Evolutionary conservation across 1,140 invertebrate species (phyloP), one percentile per base, ranked within the genome.

Genomic region (Stenopsyche tienmushanensis): DNA sequence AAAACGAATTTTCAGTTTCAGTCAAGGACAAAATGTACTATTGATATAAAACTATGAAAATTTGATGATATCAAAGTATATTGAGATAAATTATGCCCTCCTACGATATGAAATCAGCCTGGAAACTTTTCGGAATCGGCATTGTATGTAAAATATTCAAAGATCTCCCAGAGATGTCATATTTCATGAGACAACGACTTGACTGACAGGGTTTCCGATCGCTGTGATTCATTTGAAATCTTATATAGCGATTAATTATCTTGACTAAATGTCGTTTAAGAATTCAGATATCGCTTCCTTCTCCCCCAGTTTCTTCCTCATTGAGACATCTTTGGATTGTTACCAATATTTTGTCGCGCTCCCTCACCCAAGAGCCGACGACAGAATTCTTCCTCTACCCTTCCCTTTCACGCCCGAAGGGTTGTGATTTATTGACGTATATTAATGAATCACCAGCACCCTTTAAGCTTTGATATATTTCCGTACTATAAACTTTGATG

Each of bases 391-490:
- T 47, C 44, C 44, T 5, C 17, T 5, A 34, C 13, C 13, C 29
- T 13, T 47, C 44, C 44, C 10, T 20, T 5, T 25, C 34, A 34
- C 15, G 23, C 23, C 15, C 41, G 50, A 64, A 54, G 62, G 62
- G 62, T 53, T 64, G 62, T 64, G 62, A 64, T 64, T 64, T 64
- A 64, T 64, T 64, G 62, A 64, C 62, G 52, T 42, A 54, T 64
- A 64, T 64, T 64, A 64, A 64, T 64, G 62, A 54, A 53, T 54
- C 62, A 53, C 39, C 24, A 41, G 15, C 62, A 53, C 62, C 62
- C 49, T 64, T 52, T 64, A 26, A 64, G 62, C 49, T 64, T 53
- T 64, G 62, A 64, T 64, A 45, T 64, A 64, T 64, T 53, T 64
- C 52, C 62, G 50, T 54, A 53, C 49, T 53, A 25, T 24, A 42